Conservation (phyloP, 2,113 vertebrate species). For the Pelmatolapia mariae region DNA sequence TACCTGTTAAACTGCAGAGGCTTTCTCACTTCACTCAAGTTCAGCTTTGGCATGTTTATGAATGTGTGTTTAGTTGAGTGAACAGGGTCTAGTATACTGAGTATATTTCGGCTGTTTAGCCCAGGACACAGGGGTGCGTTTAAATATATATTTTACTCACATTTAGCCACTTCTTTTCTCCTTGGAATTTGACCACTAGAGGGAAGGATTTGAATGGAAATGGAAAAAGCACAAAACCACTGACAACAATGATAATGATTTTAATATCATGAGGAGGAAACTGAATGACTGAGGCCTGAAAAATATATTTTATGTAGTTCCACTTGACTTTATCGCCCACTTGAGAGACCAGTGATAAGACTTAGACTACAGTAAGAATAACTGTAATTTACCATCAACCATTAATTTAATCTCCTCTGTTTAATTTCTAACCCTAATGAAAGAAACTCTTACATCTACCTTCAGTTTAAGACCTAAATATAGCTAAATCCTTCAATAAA, state of each 20-base stretch:
- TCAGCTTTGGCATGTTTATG: not conserved
- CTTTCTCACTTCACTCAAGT: not conserved
- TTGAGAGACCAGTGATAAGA: not conserved
- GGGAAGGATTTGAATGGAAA: not conserved
- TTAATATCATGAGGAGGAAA: not conserved
- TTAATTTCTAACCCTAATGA: not conserved
- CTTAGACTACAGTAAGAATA: not conserved
- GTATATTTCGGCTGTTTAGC: not conserved
- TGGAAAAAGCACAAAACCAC: not conserved
- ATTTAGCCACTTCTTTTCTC: not conserved
- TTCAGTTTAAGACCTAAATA: not conserved
- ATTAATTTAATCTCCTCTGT: not conserved
- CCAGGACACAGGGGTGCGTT: not conserved
- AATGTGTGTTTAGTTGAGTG: not conserved
- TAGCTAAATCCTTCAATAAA: not conserved
- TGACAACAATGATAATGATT: not conserved
- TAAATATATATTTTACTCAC: not conserved
- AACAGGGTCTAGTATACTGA: accelerated
- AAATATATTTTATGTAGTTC: not conserved
- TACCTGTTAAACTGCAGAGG: accelerated
- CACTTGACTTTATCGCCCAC: not conserved
- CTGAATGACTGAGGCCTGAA: not conserved
- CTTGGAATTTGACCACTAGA: not conserved
- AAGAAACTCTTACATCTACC: not conserved
- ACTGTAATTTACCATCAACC: too few relatives aligned